Evolutionary conservation across 1,140 invertebrate genomes (phyloP), one percentile per base, ranked within the genome.

Genomic region (Lepidurus couesii): DNA sequence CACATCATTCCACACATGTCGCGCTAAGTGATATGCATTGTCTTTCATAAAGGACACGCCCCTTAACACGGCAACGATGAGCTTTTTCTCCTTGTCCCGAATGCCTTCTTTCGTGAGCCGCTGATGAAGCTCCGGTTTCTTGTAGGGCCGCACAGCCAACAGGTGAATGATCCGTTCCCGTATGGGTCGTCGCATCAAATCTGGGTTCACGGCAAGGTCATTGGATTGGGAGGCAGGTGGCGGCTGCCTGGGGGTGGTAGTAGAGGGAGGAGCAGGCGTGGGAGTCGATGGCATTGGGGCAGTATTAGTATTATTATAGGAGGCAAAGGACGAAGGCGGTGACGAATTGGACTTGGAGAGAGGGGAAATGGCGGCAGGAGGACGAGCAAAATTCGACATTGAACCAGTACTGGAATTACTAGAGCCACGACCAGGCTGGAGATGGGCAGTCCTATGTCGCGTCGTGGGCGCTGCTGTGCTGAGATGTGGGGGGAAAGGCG

Each of bases 151-250:
- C 83, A 97, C 86, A 81, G 95, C 95, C 85, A 98, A 88, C 83
- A 97, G 87, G 86, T 98, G 96, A 84, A 97, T 95, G 81, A 98
- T 89, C 84, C 95, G 90, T 86, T 97, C 95, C 85, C 93, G 92
- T 78, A 92, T 88, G 77, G 92, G 90, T 83, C 91, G 88, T 82
- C 88, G 89, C 83, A 89, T 87, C 75, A 92, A 87, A 79, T 92
- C 91, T 34, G 90, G 88, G 81, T 87, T 88, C 24, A 80, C 83
- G 9, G 81, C 80, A 73, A 81, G 81, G 76, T 81, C 80, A 42
- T 77, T 75, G 77, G 81, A 77, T 47, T 82, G 79, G 77, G 82
- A 82, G 80, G 81, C 81, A 77, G 53, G 53, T 65, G 53, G 53
- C 53, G 53, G 53, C 53, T 75, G 74, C 42, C 43, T 13, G 13